Evolutionary conservation across 2,888 invertebrate species (phyloP), one percentile per base, ranked within the genome.

Genomic region (Metellina segmentata): DNA sequence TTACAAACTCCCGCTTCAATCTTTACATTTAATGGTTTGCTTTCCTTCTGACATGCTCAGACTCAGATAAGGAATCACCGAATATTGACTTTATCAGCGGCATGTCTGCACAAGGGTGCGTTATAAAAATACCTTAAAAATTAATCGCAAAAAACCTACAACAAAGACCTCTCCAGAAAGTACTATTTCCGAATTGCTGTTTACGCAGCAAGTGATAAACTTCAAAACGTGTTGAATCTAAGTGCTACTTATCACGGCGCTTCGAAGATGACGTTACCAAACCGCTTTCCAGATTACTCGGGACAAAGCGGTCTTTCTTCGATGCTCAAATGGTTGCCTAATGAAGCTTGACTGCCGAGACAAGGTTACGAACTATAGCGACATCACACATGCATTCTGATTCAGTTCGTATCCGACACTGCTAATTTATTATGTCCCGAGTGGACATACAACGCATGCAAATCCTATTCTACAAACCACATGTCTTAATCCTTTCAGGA

Each of bases 181-280:
- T 83, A 75, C 75, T 82, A 77, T 81, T 79, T 16, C 79, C 16
- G 72, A 16, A 81, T 79, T 87, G 53, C 34, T 82, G 69, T 89
- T 89, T 89, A 77, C 82, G 51, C 52, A 89, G 70, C n/a, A 51
- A 71, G 69, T 53, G 89, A 89, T 89, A 89, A 89, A 89, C 77
- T 51, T 52, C 19, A 52, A 75, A 83, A 81, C 61, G 87, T 89
- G 77, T 61, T 51, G 70, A 69, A 82, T 82, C 52, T 16, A 77
- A 89, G 75, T n/a, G 89, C 82, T 89, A 82, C 82, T 89, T 89
- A 89, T 89, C 89, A 52, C 71, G 16, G n/a, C 34, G 53, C 53
- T 85, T 85, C 53, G 52, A 20, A 20, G 85, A 48, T 85, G 75
- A 75, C 74, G 72, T 78, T 78, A 52, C 48, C 48, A 72, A n/a